These are phyloP conservation scores for Medauroidea extradentata DNA, from an alignment of 1,140 invertebrate genomes.

Conservation along the genomic window DNA sequence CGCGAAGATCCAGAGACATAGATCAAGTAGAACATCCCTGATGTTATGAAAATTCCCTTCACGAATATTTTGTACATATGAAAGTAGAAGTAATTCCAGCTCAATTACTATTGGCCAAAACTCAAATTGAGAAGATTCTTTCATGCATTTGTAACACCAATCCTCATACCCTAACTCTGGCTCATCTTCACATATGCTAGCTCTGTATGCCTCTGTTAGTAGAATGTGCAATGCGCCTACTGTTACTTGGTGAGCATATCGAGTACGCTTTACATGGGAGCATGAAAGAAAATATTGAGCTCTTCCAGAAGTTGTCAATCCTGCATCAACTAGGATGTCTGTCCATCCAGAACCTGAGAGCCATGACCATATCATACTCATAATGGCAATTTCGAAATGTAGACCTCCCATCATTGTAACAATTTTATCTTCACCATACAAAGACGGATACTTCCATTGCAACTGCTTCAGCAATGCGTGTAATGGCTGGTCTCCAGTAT, in stretches of 20 bases:
- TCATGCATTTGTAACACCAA: neutral
- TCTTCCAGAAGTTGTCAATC: slow-evolving; percentile 14
- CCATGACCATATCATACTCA: slow-evolving; percentile 4
- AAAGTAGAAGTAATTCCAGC: slow-evolving; percentile 10
- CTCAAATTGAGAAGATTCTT: slow-evolving; percentile 14
- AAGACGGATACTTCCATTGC: slow-evolving; percentile 26
- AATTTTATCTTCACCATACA: slow-evolving; percentile 27
- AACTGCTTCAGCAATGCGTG: slow-evolving; percentile 26
- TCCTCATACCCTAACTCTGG: slow-evolving; percentile 1
- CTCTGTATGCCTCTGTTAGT: neutral
- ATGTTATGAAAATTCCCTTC: slow-evolving; percentile 23
- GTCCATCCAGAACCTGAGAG: slow-evolving; percentile 1
- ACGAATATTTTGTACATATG: slow-evolving; percentile 7
- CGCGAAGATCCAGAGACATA: slow-evolving; percentile 26
- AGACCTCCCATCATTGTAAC: slow-evolving; percentile 27
- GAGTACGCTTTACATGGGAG: slow-evolving; percentile 15
- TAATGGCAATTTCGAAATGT: slow-evolving; percentile 24
- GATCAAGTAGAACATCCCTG: slow-evolving; percentile 11
- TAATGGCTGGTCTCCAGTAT: slow-evolving; percentile 24
- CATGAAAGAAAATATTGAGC: slow-evolving; percentile 18
- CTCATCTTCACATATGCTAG: slow-evolving; percentile 4
- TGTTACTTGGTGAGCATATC: slow-evolving; percentile 25
- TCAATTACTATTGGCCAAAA: slow-evolving; percentile 11
- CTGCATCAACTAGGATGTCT: slow-evolving; percentile 14
- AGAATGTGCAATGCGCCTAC: slow-evolving; percentile 8